phyloP scores from a whole-genome alignment of 2,113 vertebrate genomes.

The Amblyornis subalaris region DNA sequence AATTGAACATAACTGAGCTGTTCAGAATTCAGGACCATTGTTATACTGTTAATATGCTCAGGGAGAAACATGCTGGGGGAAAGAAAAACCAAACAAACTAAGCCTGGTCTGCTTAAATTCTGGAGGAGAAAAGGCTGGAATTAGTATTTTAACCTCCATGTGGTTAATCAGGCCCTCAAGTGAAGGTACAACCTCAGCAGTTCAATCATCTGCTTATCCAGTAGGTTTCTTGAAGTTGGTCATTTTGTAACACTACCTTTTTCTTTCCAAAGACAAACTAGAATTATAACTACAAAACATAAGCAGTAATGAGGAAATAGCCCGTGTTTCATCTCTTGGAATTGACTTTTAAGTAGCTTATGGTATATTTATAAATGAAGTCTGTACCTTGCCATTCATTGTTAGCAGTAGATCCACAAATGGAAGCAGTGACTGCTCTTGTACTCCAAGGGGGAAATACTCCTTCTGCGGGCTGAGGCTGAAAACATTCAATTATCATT shows the following conservation, averaged over 20 bases:
- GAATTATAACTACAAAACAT: background rate
- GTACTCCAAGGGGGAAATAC: background rate
- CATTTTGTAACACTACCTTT: background rate
- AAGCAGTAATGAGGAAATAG: background rate
- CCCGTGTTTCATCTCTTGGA: background rate
- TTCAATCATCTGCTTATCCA: background rate
- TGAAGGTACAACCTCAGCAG: background rate
- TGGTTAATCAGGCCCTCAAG: background rate
- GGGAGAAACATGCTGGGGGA: background rate
- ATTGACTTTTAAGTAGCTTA: background rate
- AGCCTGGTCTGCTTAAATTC: background rate
- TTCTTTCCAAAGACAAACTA: background rate
- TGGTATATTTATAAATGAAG: background rate
- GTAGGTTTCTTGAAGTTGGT: background rate
- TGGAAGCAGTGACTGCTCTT: background rate
- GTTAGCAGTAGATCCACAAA: background rate
- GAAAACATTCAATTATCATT: conserved; percentile 63
- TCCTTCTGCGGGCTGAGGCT: background rate
- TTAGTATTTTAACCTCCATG: background rate
- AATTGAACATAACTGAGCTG: background rate
- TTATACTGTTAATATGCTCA: background rate
- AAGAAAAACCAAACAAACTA: background rate
- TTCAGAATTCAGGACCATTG: background rate
- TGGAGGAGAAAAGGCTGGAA: background rate
- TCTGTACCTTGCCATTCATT: background rate